Conservation (phyloP, 2,113 vertebrate species). For the Cinclus mexicanus region DNA sequence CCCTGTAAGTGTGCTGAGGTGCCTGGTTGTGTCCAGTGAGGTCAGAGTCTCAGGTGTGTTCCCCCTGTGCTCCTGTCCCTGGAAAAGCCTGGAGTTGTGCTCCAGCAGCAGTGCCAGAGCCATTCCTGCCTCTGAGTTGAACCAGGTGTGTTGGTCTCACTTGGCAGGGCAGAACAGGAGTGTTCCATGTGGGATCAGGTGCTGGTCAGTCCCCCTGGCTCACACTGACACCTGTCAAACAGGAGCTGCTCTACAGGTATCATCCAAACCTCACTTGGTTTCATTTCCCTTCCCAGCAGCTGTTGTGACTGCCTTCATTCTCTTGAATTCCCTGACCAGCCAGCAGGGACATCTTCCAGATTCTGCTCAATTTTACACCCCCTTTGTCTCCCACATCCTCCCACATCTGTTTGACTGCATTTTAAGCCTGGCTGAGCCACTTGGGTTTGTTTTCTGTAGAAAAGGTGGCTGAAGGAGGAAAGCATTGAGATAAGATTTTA, state of each 20-base stretch:
- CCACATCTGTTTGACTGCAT: neutral
- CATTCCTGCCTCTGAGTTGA: neutral
- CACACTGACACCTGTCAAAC: neutral
- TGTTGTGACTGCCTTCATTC: neutral
- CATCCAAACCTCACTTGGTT: neutral
- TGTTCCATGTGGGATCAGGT: accelerated
- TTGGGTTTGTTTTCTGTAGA: neutral
- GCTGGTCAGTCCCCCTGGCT: neutral
- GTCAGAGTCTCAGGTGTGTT: neutral
- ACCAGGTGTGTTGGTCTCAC: accelerated
- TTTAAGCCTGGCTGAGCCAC: neutral
- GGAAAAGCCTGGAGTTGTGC: neutral
- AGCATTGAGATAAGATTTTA: neutral
- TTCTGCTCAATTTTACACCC: neutral
- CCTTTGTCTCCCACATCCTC: neutral
- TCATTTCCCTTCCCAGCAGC: neutral
- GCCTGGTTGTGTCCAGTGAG: neutral
- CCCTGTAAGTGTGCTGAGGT: neutral
- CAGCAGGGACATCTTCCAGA: neutral
- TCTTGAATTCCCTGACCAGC: neutral
- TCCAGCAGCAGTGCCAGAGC: neutral
- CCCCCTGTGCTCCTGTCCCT: neutral
- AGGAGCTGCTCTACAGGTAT: neutral
- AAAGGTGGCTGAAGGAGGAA: neutral
- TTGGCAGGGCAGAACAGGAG: neutral